phyloP scores from a whole-genome alignment of 1,140 invertebrate species.

The Parasteatoda tepidariorum region DNA sequence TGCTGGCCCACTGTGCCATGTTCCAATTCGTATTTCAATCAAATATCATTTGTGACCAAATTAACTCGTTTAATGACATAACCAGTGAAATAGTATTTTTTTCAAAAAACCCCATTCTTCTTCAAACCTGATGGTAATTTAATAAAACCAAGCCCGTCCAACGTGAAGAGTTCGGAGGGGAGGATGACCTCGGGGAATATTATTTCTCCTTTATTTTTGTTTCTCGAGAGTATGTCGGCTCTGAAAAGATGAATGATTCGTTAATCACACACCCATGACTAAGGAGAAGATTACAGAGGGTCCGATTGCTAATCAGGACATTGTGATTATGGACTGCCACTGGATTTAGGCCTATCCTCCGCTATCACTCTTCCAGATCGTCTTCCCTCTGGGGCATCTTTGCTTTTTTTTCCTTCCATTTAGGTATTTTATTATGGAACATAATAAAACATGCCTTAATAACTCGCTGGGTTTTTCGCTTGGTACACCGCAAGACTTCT shows the following conservation, averaged over 20 bases:
- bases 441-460: slow-evolving; percentile 26
- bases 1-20: no score
- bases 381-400: background rate
- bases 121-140: no score
- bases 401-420: no score
- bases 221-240: background rate
- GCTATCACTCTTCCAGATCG: slow-evolving; percentile 11
- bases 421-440: background rate
- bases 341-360: slow-evolving; percentile 16
- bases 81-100: no score
- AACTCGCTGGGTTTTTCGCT: slow-evolving; percentile 5
- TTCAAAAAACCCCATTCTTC: no score
- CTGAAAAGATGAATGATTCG: slow-evolving; percentile 45
- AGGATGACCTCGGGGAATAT: background rate
- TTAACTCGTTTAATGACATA: no score
- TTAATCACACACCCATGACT: slow-evolving; percentile 56
- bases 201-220: background rate
- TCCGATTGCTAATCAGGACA: slow-evolving; percentile 59
- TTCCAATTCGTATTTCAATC: no score
- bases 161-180: no score
- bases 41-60: no score
- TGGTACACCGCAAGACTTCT: slow-evolving; percentile 31
- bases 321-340: slow-evolving; percentile 58
- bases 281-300: slow-evolving; percentile 58
- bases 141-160: no score